phyloP scores from a whole-genome alignment of 2,797 vertebrate species.

The Xerus rutilus region DNA sequence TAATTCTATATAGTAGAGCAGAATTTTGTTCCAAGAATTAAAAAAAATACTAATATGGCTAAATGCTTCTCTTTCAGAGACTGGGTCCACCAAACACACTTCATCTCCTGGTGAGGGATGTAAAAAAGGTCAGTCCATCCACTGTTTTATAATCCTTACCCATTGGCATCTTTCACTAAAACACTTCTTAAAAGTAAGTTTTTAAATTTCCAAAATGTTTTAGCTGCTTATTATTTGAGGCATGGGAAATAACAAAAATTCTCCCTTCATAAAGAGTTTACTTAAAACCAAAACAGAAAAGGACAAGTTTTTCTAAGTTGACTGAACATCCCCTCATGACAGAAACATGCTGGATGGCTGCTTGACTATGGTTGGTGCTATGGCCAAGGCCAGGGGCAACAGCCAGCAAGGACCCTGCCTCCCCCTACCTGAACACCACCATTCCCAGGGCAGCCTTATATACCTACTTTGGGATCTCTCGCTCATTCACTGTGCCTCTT shows the following conservation, averaged over 20 bases:
- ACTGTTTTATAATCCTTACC: neutral
- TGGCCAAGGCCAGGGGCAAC: neutral
- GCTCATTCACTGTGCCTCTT: neutral
- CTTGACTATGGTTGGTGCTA: accelerated
- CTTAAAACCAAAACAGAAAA: neutral
- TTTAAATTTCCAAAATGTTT: neutral
- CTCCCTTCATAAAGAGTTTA: neutral
- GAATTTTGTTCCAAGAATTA: neutral
- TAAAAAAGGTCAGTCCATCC: constrained; percentile 92
- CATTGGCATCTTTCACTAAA: neutral
- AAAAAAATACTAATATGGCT: neutral
- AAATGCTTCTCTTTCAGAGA: constrained; percentile 91
- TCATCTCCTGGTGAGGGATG: constrained; percentile 96
- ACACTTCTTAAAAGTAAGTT: neutral
- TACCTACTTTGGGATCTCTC: neutral
- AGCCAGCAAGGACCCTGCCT: too few species aligned
- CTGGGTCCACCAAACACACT: constrained; percentile 96
- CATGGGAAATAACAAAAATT: neutral
- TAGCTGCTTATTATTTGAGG: neutral
- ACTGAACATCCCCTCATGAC: too few species aligned
- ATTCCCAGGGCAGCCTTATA: accelerated
- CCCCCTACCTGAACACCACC: accelerated
- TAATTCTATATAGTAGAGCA: neutral
- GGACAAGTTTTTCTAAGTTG: neutral
- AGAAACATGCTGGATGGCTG: neutral